Evolutionary conservation across 2,797 vertebrate species (phyloP).

Genomic region (Tragopan temminckii): DNA sequence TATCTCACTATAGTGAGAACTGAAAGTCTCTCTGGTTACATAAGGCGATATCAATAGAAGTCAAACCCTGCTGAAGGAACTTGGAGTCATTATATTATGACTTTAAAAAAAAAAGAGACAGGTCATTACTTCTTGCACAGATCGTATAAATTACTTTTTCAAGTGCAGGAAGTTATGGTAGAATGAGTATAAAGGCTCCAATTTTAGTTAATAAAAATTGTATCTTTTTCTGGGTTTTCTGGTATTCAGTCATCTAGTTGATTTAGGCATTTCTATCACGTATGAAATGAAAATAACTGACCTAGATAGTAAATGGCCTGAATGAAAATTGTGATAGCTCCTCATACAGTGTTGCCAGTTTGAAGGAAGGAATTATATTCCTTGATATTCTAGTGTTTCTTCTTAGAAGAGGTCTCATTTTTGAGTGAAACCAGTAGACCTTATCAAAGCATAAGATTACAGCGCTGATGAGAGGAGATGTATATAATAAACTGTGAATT

Average conservation of each 20-base stretch:
- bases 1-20: not conserved
- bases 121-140: not conserved
- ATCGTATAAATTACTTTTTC: not conserved
- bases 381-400: not conserved
- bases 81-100: not conserved
- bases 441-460: not conserved
- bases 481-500: not conserved
- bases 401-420: not conserved
- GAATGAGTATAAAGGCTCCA: not conserved
- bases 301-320: not conserved
- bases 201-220: not conserved
- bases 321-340: not conserved
- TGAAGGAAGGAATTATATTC: not conserved
- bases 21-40: not conserved
- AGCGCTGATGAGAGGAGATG: not conserved
- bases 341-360: not conserved
- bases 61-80: not conserved
- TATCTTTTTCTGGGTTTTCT: not conserved
- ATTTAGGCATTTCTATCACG: not conserved
- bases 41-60: not conserved
- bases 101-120: not conserved
- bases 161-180: not conserved
- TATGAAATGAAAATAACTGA: not conserved
- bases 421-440: not conserved
- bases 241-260: not conserved